These are phyloP conservation scores for Parelbella ahira DNA, from an alignment of 2,888 invertebrate genomes.

Conservation along the genomic window DNA sequence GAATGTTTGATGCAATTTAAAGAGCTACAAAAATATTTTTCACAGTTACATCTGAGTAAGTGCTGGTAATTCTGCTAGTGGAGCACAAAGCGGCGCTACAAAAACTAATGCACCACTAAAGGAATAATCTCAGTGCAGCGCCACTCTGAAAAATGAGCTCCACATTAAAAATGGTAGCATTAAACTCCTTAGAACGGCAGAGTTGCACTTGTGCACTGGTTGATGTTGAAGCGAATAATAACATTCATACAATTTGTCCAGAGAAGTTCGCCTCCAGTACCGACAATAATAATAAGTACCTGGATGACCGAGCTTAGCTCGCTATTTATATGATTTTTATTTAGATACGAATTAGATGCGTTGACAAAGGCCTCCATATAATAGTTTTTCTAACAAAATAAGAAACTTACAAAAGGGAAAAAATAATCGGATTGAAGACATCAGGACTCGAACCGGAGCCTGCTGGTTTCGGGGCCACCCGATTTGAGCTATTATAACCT, in stretches of 20 bases:
- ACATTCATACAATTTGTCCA: constrained; percentile 28
- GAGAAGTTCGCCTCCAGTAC: constrained; percentile 29
- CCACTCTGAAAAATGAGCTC: constrained; percentile 6
- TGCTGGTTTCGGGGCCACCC: too few species aligned
- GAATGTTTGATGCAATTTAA: too few species aligned
- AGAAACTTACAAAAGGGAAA: too few species aligned
- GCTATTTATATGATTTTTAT: too few species aligned
- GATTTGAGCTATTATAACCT: too few species aligned
- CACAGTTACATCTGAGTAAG: constrained; percentile 6
- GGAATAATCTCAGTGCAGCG: constrained; percentile 17
- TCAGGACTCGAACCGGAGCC: too few species aligned
- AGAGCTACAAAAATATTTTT: too few species aligned
- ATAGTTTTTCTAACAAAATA: too few species aligned
- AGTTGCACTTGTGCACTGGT: constrained; percentile 17
- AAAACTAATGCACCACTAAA: constrained; percentile 16
- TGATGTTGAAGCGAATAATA: constrained; percentile 22
- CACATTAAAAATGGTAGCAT: constrained; percentile 17
- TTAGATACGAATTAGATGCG: too few species aligned
- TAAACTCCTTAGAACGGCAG: constrained; percentile 13
- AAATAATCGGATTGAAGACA: too few species aligned
- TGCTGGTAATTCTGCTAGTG: constrained; percentile 8
- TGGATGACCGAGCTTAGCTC: too few species aligned
- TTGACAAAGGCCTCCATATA: too few species aligned
- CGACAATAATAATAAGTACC: constrained; percentile 29
- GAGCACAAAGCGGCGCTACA: constrained; percentile 15